phyloP scores from a whole-genome alignment of 2,888 invertebrate species.

The Lasius fuliginosus region DNA sequence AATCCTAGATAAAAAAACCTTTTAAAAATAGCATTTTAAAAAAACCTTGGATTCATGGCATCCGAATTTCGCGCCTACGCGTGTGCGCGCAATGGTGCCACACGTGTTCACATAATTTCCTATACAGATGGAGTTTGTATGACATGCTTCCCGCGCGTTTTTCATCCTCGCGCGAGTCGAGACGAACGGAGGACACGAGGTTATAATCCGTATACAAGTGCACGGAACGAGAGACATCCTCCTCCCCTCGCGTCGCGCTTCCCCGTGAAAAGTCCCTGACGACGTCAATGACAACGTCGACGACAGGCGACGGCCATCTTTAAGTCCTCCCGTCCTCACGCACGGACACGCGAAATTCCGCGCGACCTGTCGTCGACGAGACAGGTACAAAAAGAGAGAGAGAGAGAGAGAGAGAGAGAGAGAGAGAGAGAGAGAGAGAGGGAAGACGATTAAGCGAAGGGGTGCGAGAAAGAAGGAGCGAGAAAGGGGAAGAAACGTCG shows the following conservation, averaged over 20 bases:
- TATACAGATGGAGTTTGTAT: not conserved
- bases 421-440: conserved; percentile 1
- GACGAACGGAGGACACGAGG: not conserved
- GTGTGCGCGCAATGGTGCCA: not conserved
- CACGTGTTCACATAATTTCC: not conserved
- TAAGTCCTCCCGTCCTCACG: conserved; percentile 7
- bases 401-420: conserved; percentile 2
- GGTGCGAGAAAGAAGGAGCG: not conserved
- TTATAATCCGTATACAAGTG: not conserved
- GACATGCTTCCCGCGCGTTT: not conserved
- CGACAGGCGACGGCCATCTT: conserved; percentile 43
- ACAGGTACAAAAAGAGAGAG: not conserved
- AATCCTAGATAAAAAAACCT: not conserved
- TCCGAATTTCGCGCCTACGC: conserved; percentile 26
- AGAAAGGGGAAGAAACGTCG: not conserved
- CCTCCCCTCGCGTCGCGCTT: not conserved
- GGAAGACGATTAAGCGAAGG: not conserved
- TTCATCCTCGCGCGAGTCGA: not conserved
- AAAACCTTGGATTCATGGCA: not conserved
- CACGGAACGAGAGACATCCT: not conserved
- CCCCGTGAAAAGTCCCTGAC: not conserved
- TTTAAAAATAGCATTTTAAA: too few species aligned
- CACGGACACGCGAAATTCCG: conserved; percentile 41
- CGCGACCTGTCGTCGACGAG: conserved; percentile 25
- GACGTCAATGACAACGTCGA: conserved; percentile 33